Base-by-base conservation (phyloP, 2,113 vertebrate species). In the Plotosus lineatus region DNA sequence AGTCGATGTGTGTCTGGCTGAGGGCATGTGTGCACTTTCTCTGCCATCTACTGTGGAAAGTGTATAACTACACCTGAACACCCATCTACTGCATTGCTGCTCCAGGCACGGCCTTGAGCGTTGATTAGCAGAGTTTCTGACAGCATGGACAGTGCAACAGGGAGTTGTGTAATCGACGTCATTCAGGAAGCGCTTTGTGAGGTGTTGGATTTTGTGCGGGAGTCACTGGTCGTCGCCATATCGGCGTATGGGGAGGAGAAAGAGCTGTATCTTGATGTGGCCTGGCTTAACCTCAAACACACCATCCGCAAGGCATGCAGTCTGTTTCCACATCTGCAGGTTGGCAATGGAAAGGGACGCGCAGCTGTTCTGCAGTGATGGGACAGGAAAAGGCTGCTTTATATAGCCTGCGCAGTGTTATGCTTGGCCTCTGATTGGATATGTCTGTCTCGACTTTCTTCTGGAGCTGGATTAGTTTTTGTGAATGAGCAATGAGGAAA, bases 211-310 rank as follows among this genome's bases (percentile, higher is more conserved):
- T 72, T 83, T 53, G 56, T 86, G 73, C 75, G 46, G 31, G 83
- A 74, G n/a, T 60, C 83, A 36, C 42, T 86, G 48, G 26, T 36
- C 14, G 58, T 83, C 23, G 80, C 46, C 19, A 51, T 60, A 21
- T 58, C 80, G 4, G 26, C 75, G 2, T 12, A 48, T 14, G 58
- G 26, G 2, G 77, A 77, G 51, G 77, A 82, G 44, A 56, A 78
- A 19, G 86, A 85, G 80, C 72, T 75, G 46, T 50, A 72, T 46
- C 58, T 83, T 61, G 83, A 85, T 19, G 69, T 86, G 75, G 82
- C 83, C 65, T 86, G 81, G 66, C 83, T 85, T 38, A 85, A 55
- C 28, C 80, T 87, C 69, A 85, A 78, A 77, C 75, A 55, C 66
- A 77, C 79, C 5, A 78, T 89, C 48, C 78, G 82, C 42, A 75